These are phyloP conservation scores for Myotis yumanensis DNA, from an alignment of 2,113 vertebrate genomes.

Conservation along the genomic window DNA sequence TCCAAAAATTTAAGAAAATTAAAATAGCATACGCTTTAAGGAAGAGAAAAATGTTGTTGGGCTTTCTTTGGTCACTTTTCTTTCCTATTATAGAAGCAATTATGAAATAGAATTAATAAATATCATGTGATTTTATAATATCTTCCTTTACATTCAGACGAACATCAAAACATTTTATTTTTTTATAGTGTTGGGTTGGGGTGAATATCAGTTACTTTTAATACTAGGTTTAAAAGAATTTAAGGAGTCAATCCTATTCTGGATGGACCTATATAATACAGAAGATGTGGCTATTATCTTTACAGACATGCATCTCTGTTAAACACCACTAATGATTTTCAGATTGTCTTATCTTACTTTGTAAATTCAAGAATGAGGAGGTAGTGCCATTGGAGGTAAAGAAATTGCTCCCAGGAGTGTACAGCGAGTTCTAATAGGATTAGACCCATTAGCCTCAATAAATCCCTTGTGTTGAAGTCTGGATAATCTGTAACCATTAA, in stretches of 20 bases:
- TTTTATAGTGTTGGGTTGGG: background rate
- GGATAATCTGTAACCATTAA: constrained; percentile 51
- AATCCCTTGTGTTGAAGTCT: background rate
- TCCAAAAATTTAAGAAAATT: background rate
- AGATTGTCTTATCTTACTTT: constrained; percentile 11
- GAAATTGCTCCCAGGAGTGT: background rate
- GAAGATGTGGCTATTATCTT: background rate
- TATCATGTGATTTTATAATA: background rate
- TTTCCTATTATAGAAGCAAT: background rate
- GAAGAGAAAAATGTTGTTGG: constrained; percentile 2
- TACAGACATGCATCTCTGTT: background rate
- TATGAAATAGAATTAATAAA: constrained; percentile 11
- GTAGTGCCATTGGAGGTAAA: background rate
- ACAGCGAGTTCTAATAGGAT: constrained; percentile 28
- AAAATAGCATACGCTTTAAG: background rate
- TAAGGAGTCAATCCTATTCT: background rate
- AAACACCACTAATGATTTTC: background rate
- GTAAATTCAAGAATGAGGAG: constrained; percentile 20
- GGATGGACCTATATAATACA: background rate
- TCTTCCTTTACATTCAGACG: background rate
- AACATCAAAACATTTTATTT: background rate
- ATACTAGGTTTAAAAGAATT: background rate
- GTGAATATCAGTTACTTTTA: background rate
- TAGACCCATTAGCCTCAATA: constrained; percentile 42
- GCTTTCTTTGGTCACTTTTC: background rate